A percentile compares a stretch with the other conserved stretches of the same genome.
Evolutionary conservation across 2,888 invertebrate species (phyloP).

Genomic region (Gastracanthus pulcherrimus): DNA sequence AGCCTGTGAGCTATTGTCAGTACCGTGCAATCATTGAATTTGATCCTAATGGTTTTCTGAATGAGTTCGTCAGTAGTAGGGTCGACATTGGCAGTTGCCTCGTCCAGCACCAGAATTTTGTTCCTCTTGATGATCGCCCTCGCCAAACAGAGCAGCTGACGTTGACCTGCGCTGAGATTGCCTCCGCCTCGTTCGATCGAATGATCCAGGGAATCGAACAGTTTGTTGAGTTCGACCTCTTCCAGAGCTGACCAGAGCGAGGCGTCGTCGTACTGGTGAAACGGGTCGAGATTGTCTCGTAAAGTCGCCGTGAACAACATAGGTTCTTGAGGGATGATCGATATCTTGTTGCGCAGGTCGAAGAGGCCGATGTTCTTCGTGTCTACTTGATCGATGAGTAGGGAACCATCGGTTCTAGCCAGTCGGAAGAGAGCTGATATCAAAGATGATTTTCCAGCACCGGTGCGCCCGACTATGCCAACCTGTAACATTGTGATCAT

Average conservation of each 20-base stretch:
- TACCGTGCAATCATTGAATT: conserved; percentile 90
- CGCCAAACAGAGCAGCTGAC: conserved; percentile 92
- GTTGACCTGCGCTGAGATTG: conserved; percentile 93
- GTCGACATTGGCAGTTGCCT: conserved; percentile 95
- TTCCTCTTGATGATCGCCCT: conserved; percentile 92
- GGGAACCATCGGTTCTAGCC: conserved; percentile 86
- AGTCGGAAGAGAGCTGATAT: conserved; percentile 90
- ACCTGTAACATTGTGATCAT: no score
- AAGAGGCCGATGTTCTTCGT: conserved; percentile 85
- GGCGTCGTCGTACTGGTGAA: conserved; percentile 85
- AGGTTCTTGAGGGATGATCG: conserved; percentile 96
- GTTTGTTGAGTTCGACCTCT: conserved; percentile 86
- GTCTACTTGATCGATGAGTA: conserved; percentile 87
- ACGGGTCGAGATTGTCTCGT: conserved; percentile 91
- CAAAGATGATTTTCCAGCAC: conserved; percentile 91
- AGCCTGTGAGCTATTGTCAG: conserved; percentile 94
- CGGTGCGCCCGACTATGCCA: conserved; percentile 92
- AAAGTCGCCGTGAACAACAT: conserved; percentile 91
- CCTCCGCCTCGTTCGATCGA: conserved; percentile 86
- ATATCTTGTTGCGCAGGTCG: conserved; percentile 88
- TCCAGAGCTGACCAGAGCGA: conserved; percentile 91
- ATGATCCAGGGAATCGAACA: conserved; percentile 82
- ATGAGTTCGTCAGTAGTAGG: conserved; percentile 92
- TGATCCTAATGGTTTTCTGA: conserved; percentile 88
- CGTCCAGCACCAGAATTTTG: conserved; percentile 91